These are phyloP conservation scores for Caenorhabditis japonica DNA, from an alignment of 2,888 invertebrate species.

Conservation along the genomic window DNA sequence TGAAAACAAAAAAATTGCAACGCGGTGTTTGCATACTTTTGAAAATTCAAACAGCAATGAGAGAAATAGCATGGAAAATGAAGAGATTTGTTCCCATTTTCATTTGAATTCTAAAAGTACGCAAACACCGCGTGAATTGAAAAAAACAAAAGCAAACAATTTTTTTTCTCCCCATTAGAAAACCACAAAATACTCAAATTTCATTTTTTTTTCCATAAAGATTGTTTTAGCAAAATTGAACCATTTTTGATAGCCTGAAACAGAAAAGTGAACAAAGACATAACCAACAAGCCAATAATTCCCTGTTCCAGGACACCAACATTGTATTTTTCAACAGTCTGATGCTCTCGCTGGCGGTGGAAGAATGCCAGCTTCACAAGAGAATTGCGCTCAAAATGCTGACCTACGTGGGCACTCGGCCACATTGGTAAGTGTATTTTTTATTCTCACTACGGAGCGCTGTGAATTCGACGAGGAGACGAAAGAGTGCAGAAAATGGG, in stretches of 20 bases:
- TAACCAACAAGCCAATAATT: neutral
- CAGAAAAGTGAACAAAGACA: neutral
- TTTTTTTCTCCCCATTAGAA: neutral
- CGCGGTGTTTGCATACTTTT: no score
- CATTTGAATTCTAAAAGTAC: no score
- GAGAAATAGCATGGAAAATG: no score
- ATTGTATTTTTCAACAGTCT: constrained; percentile 66
- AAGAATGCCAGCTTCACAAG: constrained; percentile 66
- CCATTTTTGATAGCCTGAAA: no score
- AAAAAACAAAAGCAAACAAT: neutral
- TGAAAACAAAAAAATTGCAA: no score
- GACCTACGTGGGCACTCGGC: constrained; percentile 61
- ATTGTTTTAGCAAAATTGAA: neutral
- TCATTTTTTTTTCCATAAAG: neutral
- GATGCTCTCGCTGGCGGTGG: constrained; percentile 65
- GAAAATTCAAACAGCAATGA: no score
- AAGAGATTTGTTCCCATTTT: no score
- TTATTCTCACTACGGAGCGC: no score
- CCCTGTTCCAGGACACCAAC: constrained; percentile 60
- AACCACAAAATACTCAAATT: constrained; percentile 3
- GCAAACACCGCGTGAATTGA: no score
- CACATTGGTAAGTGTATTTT: constrained; percentile 65
- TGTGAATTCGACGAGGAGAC: neutral
- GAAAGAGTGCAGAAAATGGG: neutral
- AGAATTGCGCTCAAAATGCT: constrained; percentile 66